These are phyloP conservation scores for Synergus umbraculus DNA, from an alignment of 2,888 invertebrate species.

Conservation along the genomic window DNA sequence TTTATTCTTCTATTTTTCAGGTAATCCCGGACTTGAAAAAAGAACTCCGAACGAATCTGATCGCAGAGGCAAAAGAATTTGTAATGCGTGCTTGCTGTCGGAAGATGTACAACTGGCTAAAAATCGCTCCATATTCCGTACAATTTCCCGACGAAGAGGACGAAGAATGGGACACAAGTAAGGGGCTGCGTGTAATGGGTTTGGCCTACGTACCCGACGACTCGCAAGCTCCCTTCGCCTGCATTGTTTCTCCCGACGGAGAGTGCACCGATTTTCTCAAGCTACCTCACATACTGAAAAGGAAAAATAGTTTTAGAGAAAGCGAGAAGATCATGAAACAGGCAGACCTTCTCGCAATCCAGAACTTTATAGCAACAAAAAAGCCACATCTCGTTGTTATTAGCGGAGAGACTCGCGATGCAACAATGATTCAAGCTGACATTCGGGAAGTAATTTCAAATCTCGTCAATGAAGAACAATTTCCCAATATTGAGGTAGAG, in stretches of 20 bases:
- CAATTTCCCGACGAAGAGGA: slow-evolving; percentile 92
- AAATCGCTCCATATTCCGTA: slow-evolving; percentile 90
- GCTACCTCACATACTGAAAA: slow-evolving; percentile 90
- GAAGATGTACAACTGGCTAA: slow-evolving; percentile 94
- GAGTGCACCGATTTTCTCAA: slow-evolving; percentile 95
- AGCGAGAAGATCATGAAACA: slow-evolving; percentile 84
- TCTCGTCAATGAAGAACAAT: slow-evolving; percentile 90
- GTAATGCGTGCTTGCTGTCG: slow-evolving; percentile 91
- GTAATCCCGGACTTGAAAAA: slow-evolving; percentile 92
- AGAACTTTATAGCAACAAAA: slow-evolving; percentile 91
- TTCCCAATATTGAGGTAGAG: slow-evolving; percentile 92
- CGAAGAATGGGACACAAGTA: slow-evolving; percentile 92
- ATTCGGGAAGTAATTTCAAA: slow-evolving; percentile 86
- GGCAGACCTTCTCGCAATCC: slow-evolving; percentile 83
- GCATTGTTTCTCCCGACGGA: slow-evolving; percentile 92
- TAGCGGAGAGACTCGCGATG: slow-evolving; percentile 94
- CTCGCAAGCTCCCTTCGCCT: slow-evolving; percentile 91
- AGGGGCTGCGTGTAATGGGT: slow-evolving; percentile 92
- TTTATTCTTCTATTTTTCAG: slow-evolving; percentile 29
- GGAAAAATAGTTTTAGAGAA: slow-evolving; percentile 85
- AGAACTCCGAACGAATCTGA: slow-evolving; percentile 88
- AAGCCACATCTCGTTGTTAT: slow-evolving; percentile 96
- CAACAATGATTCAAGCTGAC: slow-evolving; percentile 88
- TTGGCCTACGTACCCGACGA: slow-evolving; percentile 92
- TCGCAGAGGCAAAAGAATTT: slow-evolving; percentile 92